These are phyloP conservation scores for Syngnathus floridae DNA, from an alignment of 2,113 vertebrate genomes.

Conservation along the genomic window DNA sequence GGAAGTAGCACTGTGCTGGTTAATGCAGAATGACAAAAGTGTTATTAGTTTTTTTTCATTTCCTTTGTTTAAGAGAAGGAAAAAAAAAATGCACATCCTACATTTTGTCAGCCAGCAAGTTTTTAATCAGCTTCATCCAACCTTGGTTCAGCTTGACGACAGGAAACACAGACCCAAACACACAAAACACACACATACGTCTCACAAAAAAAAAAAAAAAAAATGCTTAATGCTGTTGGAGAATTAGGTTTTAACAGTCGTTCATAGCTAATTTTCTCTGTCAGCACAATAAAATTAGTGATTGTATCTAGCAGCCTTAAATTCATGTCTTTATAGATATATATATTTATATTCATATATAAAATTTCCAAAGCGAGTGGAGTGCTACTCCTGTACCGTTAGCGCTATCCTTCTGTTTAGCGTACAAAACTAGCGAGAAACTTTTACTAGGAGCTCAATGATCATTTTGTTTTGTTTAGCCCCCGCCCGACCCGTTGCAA, in stretches of 20 bases:
- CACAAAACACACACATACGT: conserved; percentile 8
- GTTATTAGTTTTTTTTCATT: conserved; percentile 69
- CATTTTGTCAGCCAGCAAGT: conserved; percentile 87
- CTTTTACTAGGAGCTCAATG: conserved; percentile 81
- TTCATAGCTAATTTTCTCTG: conserved; percentile 68
- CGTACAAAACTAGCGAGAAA: conserved; percentile 92
- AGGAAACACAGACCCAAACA: conserved; percentile 2
- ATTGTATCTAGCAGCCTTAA: conserved; percentile 81
- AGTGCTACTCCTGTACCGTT: conserved; percentile 69
- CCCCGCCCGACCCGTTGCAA: conserved; percentile 50
- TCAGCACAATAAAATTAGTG: conserved; percentile 75
- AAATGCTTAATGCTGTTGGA: conserved; percentile 61
- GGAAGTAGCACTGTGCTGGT: conserved; percentile 79
- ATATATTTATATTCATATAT: conserved; percentile 48
- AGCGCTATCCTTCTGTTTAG: conserved; percentile 70
- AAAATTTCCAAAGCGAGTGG: conserved; percentile 66
- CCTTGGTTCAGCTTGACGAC: conserved; percentile 67
- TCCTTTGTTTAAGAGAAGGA: conserved; percentile 64
- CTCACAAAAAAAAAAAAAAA: conserved; percentile 9
- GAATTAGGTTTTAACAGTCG: conserved; percentile 81
- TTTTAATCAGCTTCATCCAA: conserved; percentile 80
- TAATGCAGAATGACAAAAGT: conserved; percentile 78
- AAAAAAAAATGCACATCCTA: conserved; percentile 61
- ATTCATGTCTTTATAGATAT: conserved; percentile 42
- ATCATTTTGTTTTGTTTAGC: conserved; percentile 52